A percentile compares a stretch with the other conserved stretches of the same genome.
phyloP scores from a whole-genome alignment of 2,888 invertebrate genomes.

The Griposia aprilina region DNA sequence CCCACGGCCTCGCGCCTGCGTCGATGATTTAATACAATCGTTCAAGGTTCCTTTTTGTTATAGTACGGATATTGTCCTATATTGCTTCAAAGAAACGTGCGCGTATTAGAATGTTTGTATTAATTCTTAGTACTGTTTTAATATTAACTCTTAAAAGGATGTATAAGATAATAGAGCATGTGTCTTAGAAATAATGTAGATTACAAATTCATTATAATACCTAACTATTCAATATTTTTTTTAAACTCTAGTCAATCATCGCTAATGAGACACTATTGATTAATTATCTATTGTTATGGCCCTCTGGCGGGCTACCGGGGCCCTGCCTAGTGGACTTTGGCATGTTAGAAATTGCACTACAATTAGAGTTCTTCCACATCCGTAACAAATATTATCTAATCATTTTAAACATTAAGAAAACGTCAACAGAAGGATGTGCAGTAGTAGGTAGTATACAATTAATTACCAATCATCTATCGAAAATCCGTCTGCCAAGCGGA shows the following conservation, averaged over 20 bases:
- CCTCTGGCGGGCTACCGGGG: no score
- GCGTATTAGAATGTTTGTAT: conserved; percentile 45
- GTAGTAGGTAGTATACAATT: neutral
- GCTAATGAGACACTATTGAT: no score
- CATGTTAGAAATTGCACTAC: no score
- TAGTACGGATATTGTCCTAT: conserved; percentile 72
- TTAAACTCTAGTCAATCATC: no score
- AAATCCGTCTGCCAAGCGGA: neutral
- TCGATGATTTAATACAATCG: conserved; percentile 77
- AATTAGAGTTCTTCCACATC: no score
- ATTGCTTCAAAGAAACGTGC: conserved; percentile 62
- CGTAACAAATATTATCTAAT: neutral
- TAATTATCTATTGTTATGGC: no score
- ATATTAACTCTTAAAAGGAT: conserved; percentile 27
- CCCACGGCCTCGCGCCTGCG: conserved; percentile 69
- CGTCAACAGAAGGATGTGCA: neutral
- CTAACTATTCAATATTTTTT: neutral
- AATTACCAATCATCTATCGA: neutral
- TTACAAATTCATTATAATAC: neutral
- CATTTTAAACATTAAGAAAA: neutral
- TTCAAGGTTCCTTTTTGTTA: conserved; percentile 81
- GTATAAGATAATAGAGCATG: neutral
- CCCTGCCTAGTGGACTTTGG: no score
- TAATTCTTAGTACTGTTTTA: conserved; percentile 52
- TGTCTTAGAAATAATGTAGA: neutral